Percentiles rank a stretch among this genome's conserved stretches.
Conservation (phyloP, 2,888 invertebrate genomes). For the Conops quadrifasciatus region DNA sequence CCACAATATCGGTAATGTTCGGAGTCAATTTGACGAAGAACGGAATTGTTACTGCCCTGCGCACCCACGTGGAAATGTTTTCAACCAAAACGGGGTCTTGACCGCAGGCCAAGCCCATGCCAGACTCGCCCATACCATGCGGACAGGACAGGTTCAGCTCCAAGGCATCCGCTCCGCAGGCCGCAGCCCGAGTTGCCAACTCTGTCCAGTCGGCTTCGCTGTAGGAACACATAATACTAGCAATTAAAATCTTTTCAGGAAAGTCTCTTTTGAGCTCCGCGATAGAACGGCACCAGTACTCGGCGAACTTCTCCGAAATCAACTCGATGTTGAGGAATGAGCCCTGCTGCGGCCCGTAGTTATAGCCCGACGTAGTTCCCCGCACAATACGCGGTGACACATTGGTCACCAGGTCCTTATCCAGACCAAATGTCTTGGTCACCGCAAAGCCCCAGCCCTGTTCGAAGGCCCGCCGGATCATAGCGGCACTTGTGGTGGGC, state of each 20-base stretch:
- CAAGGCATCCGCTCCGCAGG: conserved; percentile 90
- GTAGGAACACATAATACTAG: conserved; percentile 94
- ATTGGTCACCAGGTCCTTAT: conserved; percentile 97
- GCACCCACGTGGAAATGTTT: conserved; percentile 91
- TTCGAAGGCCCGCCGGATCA: conserved; percentile 94
- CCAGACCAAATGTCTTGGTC: conserved; percentile 94
- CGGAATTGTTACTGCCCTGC: conserved; percentile 85
- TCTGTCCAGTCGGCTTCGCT: conserved; percentile 88
- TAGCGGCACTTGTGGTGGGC: conserved; percentile 90
- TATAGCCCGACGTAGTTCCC: conserved; percentile 90
- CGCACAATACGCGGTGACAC: conserved; percentile 96
- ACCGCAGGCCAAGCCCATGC: conserved; percentile 98
- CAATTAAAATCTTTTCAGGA: conserved; percentile 89
- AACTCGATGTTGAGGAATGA: conserved; percentile 97
- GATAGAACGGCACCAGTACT: conserved; percentile 92
- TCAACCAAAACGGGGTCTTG: conserved; percentile 90
- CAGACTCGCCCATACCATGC: conserved; percentile 98
- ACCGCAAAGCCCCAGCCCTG: conserved; percentile 98
- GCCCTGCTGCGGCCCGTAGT: conserved; percentile 95
- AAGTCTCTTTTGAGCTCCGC: conserved; percentile 90
- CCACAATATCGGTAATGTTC: conserved; percentile 93
- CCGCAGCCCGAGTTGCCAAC: conserved; percentile 79
- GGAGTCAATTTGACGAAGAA: conserved; percentile 98
- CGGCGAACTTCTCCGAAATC: conserved; percentile 94
- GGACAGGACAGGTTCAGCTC: conserved; percentile 98